Evolutionary conservation across 2,797 vertebrate genomes (phyloP), one percentile per base, ranked within the genome.

Genomic region (Myripristis jacobus): DNA sequence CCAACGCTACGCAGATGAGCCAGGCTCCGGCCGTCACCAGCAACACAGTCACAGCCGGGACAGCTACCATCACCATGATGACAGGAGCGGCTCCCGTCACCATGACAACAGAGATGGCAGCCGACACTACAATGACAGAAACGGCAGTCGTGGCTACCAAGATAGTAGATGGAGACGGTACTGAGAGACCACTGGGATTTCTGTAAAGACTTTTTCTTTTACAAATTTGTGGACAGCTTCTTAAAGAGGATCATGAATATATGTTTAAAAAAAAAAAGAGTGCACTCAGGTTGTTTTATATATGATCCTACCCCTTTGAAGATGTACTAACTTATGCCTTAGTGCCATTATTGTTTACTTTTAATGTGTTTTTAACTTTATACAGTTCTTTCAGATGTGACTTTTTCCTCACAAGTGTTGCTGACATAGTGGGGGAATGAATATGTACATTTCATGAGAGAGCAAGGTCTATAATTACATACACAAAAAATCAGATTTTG

Each of bases 141-240:
- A 91, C 0, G 88, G 89, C 11, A 72, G 88, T 80, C 95, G 95
- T 71, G 93, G 91, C 87, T 81, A 91, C 85, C 84, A 95, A 21
- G 94, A 95, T 15, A 83, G 89, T 44, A 92, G 90, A 52, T 95
- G 95, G 95, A 94, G 92, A 43, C 92, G 90, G 13, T 91, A 95
- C 8, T 94, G 74, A 94, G 86, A 36, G 81, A 66, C 10, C 81
- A 1, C 4, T 15, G 52, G 34, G 24, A 53, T 70, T 73, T 58
- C 51, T 66, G 5, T 66, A 66, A 71, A 73, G 79, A 81, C 77
- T 79, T 61, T 18, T 56, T 21, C 69, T 77, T 78, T 76, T 85
- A 66, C 41, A 61, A 34, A 51, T 54, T 54, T 66, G 29, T 66
- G 61, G 56, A 86, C 65, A 64, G 22, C 34, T 63, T 81, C 12